Evolutionary conservation across 2,888 invertebrate species (phyloP).

Genomic region (Nudaria mundana): DNA sequence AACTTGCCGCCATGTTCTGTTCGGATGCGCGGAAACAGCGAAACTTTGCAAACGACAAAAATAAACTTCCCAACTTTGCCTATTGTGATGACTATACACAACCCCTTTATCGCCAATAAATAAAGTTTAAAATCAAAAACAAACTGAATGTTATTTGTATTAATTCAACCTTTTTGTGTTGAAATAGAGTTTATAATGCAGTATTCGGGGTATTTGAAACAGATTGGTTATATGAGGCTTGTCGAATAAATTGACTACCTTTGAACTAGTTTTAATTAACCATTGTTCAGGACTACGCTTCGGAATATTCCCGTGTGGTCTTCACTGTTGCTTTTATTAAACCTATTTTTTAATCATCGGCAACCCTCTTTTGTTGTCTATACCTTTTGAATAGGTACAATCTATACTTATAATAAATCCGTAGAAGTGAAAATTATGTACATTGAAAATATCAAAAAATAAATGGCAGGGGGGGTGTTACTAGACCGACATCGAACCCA

Average conservation of each 20-base stretch:
- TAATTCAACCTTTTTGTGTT: conserved; percentile 6
- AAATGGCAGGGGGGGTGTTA: too few species aligned
- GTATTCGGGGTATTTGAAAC: conserved; percentile 1
- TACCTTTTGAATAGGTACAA: too few species aligned
- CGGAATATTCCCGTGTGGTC: conserved; percentile 10
- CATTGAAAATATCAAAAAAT: too few species aligned
- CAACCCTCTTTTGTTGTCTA: too few species aligned
- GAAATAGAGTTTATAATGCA: conserved; percentile 16
- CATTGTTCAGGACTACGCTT: conserved; percentile 14
- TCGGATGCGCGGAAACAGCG: conserved; percentile 22
- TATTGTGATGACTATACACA: conserved; percentile 4
- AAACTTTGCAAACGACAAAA: conserved; percentile 26
- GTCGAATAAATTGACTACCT: neutral
- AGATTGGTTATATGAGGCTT: conserved; percentile 11
- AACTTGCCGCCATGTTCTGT: conserved; percentile 36
- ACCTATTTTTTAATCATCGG: too few species aligned
- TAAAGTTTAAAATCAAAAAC: conserved; percentile 24
- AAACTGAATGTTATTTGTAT: conserved; percentile 12
- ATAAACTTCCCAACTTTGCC: conserved; percentile 14
- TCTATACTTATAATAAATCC: too few species aligned
- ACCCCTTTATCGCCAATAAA: conserved; percentile 9
- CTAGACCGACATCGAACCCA: too few species aligned
- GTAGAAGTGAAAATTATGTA: too few species aligned
- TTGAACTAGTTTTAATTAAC: conserved; percentile 36
- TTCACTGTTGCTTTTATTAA: too few species aligned